Conservation (phyloP, 1,140 invertebrate species). For the Aphaenogaster ashmeadi region DNA sequence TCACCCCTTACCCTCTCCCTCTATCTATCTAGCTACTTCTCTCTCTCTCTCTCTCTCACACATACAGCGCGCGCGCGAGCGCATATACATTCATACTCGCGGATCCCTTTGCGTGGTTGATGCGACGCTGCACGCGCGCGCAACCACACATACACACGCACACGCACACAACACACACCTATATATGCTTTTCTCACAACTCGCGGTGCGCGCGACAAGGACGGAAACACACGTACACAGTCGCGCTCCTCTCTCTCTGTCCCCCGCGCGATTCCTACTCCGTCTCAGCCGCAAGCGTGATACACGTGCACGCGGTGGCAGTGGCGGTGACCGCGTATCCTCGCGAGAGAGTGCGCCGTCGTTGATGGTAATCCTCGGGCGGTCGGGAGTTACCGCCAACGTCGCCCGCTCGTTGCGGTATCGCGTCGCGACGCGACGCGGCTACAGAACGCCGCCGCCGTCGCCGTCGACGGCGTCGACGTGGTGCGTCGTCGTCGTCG, state of each 20-base stretch:
- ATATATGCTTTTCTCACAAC: slow-evolving; percentile 33
- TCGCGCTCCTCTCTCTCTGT: slow-evolving; percentile 34
- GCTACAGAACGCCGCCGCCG: not conserved
- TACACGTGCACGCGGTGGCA: slow-evolving; percentile 73
- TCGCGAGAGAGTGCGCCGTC: slow-evolving; percentile 28
- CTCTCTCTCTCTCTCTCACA: slow-evolving; percentile 6
- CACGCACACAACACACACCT: not conserved
- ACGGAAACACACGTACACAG: slow-evolving; percentile 43
- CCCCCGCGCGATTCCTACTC: slow-evolving; percentile 49
- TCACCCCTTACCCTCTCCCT: not conserved
- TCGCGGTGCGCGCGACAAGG: slow-evolving; percentile 17
- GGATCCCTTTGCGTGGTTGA: slow-evolving; percentile 11
- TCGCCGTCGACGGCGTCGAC: slow-evolving; percentile 14
- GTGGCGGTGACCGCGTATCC: slow-evolving; percentile 53
- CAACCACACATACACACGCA: not conserved
- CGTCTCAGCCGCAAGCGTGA: slow-evolving; percentile 65
- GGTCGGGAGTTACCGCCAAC: slow-evolving; percentile 9
- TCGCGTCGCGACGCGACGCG: slow-evolving; percentile 19
- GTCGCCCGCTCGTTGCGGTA: not conserved
- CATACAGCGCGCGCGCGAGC: not conserved
- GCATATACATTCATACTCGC: slow-evolving; percentile 29
- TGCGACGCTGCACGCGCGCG: slow-evolving; percentile 13
- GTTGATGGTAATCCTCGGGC: slow-evolving; percentile 31
- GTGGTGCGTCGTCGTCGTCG: slow-evolving; percentile 47
- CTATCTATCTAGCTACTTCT: not conserved